Conservation (phyloP, 2,113 vertebrate species). For the Notarius quadriscutis region DNA sequence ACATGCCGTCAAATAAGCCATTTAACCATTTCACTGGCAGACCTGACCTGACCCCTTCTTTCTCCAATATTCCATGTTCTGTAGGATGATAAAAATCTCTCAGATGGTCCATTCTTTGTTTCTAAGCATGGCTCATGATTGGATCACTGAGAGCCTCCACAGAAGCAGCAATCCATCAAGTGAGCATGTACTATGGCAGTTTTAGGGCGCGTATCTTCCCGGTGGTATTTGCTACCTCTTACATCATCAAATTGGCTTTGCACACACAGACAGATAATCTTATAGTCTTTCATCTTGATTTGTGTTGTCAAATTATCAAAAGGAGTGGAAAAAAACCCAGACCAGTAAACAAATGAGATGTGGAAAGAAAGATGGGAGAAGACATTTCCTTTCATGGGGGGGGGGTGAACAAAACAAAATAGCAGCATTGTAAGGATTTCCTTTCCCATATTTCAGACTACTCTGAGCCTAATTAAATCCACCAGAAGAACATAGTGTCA, state of each 20-base stretch:
- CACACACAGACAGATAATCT: conserved; percentile 26
- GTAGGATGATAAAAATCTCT: conserved; percentile 22
- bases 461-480: conserved; percentile 43
- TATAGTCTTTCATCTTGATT: conserved; percentile 37
- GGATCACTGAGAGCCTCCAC: conserved; percentile 37
- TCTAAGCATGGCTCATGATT: conserved; percentile 36
- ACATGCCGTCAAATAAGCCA: background rate
- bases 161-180: conserved; percentile 52
- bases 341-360: conserved; percentile 15
- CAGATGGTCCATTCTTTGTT: background rate
- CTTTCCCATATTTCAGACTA: conserved; percentile 2
- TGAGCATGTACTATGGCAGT: conserved; percentile 25
- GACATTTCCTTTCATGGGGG: conserved; percentile 21
- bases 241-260: conserved; percentile 41
- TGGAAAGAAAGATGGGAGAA: conserved; percentile 8
- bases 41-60: background rate
- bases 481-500: conserved; percentile 35
- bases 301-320: conserved; percentile 38
- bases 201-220: conserved; percentile 36
- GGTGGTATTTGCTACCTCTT: conserved; percentile 41
- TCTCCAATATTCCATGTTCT: background rate
- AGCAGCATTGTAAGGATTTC: conserved; percentile 15
- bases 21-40: conserved; percentile 24
- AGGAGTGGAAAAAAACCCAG: background rate
- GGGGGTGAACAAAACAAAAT: background rate